phyloP scores from a whole-genome alignment of 2,113 vertebrate species.

The Micromys minutus region DNA sequence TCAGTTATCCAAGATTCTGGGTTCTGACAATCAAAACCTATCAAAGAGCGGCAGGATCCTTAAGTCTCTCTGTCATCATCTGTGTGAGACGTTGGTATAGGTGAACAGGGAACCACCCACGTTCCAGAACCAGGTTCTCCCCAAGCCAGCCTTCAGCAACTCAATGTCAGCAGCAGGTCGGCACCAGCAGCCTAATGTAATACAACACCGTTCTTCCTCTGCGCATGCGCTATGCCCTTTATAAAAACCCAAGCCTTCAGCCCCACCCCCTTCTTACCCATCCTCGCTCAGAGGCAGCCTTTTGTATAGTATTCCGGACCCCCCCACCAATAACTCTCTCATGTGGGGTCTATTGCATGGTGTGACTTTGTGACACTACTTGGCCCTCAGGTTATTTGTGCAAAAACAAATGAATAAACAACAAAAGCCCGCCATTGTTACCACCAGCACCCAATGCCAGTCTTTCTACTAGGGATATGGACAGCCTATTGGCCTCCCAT shows the following conservation, averaged over 20 bases:
- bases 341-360: background rate
- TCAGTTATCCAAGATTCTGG: background rate
- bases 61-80: background rate
- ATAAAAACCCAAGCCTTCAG: background rate
- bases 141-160: background rate
- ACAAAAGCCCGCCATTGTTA: no score
- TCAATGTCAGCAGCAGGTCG: background rate
- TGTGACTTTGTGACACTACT: background rate
- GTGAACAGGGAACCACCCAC: background rate
- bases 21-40: background rate
- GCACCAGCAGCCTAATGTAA: background rate
- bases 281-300: background rate
- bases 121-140: background rate
- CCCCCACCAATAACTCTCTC: background rate
- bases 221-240: background rate
- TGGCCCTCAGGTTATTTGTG: background rate
- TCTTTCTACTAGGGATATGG: background rate
- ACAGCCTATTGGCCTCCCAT: background rate
- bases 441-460: background rate
- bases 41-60: background rate
- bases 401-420: background rate
- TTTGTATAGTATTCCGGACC: background rate
- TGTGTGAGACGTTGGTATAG: background rate
- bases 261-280: background rate
- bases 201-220: background rate